phyloP scores from a whole-genome alignment of 1,140 invertebrate genomes.

The Orchesella cincta region DNA sequence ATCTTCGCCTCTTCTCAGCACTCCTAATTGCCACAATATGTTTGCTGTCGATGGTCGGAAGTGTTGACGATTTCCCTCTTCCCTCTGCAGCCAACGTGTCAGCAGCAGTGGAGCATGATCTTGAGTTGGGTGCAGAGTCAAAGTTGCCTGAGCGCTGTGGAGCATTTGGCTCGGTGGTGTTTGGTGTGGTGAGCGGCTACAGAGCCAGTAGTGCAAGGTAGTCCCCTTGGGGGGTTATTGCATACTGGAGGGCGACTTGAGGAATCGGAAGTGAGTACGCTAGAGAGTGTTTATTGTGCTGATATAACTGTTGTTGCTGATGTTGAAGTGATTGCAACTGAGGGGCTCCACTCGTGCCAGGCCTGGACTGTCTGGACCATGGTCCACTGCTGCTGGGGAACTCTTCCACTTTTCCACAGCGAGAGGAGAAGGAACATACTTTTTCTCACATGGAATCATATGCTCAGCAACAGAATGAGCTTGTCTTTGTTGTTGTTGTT shows the following conservation, averaged over 20 bases:
- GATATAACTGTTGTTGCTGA: neutral
- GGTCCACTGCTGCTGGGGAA: neutral
- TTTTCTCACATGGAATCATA: neutral
- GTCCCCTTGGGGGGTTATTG: neutral
- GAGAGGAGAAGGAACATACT: constrained; percentile 5
- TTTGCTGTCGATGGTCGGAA: constrained; percentile 44
- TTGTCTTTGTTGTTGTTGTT: neutral
- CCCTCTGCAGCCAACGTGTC: neutral
- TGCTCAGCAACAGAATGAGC: neutral
- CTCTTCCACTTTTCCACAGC: neutral
- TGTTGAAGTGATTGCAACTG: neutral
- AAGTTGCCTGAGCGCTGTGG: too few species aligned
- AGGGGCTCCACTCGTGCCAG: neutral
- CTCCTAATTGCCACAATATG: constrained; percentile 44
- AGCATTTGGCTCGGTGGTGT: too few species aligned
- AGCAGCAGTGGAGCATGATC: neutral
- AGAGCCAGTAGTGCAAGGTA: neutral
- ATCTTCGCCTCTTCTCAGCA: constrained; percentile 53
- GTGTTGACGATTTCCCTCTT: constrained; percentile 35
- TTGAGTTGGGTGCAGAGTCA: neutral
- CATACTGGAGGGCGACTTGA: constrained; percentile 2
- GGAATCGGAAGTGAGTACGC: constrained; percentile 35
- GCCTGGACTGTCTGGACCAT: neutral
- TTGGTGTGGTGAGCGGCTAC: neutral
- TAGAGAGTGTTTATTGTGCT: neutral